Percentiles rank a stretch among this genome's conserved stretches.
Conservation (phyloP, 2,888 invertebrate species). For the Pemphredon lugubris region DNA sequence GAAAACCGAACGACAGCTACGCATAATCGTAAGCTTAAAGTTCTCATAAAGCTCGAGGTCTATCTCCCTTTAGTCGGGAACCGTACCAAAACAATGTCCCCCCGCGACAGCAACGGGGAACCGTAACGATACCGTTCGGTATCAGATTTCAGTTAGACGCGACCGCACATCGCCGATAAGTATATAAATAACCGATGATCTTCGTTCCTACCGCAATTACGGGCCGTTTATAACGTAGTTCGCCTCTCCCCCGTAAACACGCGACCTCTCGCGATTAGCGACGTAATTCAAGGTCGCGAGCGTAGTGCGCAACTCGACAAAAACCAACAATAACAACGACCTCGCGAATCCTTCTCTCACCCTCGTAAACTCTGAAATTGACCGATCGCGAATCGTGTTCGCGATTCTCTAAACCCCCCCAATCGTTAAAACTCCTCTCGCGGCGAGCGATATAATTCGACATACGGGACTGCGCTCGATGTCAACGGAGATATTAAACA, state of each 20-base stretch:
- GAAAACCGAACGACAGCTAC: no score
- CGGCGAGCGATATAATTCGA: no score
- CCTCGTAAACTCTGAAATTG: no score
- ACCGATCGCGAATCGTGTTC: no score
- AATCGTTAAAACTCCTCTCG: no score
- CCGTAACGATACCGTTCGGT: not conserved
- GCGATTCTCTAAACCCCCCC: no score
- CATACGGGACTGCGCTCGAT: no score
- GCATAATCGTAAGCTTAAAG: constrained; percentile 5
- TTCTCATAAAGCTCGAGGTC: not conserved
- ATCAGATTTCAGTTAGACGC: constrained; percentile 42
- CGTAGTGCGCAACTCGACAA: constrained; percentile 46
- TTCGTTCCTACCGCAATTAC: constrained; percentile 15
- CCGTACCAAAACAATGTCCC: not conserved
- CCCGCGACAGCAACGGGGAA: not conserved
- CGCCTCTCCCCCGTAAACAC: constrained; percentile 16
- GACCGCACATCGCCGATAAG: constrained; percentile 47
- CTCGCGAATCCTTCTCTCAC: not conserved
- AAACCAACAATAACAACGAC: constrained; percentile 51
- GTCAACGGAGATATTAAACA: constrained; percentile 22
- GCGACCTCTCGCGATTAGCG: constrained; percentile 45
- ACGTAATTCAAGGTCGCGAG: constrained; percentile 56
- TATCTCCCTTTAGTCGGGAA: constrained; percentile 8
- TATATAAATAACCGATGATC: no score
- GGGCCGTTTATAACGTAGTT: constrained; percentile 14